A percentile compares a stretch with the other conserved stretches of the same genome.
phyloP scores from a whole-genome alignment of 2,888 invertebrate species.

The Lacanobia oleracea region DNA sequence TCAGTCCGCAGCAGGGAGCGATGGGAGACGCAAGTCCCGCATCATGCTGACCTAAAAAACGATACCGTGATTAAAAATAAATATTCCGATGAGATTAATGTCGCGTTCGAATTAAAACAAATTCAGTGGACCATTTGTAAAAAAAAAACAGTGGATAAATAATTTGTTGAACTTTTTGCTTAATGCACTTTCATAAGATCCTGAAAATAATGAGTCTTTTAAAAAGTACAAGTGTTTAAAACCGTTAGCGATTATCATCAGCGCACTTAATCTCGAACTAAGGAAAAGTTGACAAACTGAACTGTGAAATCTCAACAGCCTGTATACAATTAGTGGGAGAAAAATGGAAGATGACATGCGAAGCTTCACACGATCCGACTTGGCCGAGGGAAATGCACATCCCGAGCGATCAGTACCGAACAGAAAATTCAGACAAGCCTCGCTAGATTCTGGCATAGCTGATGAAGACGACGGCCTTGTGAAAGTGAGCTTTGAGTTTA shows the following conservation, averaged over 20 bases:
- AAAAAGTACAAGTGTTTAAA: not conserved
- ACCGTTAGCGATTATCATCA: not conserved
- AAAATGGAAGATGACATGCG: constrained; percentile 67
- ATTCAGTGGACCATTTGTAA: not conserved
- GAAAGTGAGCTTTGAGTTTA: constrained; percentile 44
- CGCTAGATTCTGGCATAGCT: constrained; percentile 76
- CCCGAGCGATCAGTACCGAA: constrained; percentile 36
- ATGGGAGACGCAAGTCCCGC: constrained; percentile 58
- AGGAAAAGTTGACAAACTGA: constrained; percentile 26
- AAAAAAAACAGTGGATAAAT: not conserved
- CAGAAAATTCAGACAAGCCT: constrained; percentile 68
- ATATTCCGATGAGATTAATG: constrained; percentile 18
- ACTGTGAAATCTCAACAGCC: constrained; percentile 62
- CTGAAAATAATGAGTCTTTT: not conserved
- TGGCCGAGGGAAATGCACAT: constrained; percentile 64
- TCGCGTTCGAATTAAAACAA: constrained; percentile 23
- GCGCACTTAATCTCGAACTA: not conserved
- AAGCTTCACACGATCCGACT: constrained; percentile 71
- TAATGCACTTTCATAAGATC: not conserved
- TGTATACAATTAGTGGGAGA: constrained; percentile 69
- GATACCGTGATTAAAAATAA: constrained; percentile 49
- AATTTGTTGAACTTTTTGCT: not conserved
- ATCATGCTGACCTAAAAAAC: constrained; percentile 42
- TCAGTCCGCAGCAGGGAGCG: constrained; percentile 65
- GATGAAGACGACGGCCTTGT: constrained; percentile 67